Conservation (phyloP, 2,113 vertebrate species). For the Craseonycteris thonglongyai region DNA sequence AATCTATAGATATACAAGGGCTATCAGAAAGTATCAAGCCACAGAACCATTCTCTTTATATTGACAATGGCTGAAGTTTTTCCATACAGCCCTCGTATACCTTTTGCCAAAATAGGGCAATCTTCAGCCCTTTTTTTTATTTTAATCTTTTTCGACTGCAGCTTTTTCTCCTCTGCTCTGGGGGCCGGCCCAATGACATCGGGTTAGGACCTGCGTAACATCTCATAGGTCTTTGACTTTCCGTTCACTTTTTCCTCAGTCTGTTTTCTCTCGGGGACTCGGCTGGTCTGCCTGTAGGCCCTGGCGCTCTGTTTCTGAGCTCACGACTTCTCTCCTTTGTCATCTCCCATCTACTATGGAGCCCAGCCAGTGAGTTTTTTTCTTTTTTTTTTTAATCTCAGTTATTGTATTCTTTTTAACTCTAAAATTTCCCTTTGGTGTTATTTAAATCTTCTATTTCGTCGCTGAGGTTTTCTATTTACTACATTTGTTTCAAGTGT, state of each 20-base stretch:
- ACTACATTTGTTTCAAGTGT: not conserved
- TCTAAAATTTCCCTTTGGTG: not conserved
- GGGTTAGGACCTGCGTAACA: rapidly evolving
- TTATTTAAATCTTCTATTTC: not conserved
- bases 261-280: not conserved
- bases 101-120: not conserved
- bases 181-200: rapidly evolving
- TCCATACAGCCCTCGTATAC: too few species aligned
- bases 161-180: too few species aligned
- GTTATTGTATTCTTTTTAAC: not conserved
- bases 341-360: not conserved
- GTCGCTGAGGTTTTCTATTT: not conserved
- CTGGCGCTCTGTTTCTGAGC: not conserved
- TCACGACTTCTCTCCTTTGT: not conserved
- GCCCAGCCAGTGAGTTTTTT: not conserved
- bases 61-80: too few species aligned
- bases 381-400: not conserved
- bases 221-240: rapidly evolving
- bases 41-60: too few species aligned
- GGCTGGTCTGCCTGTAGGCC: not conserved
- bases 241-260: not conserved
- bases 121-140: not conserved
- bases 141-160: not conserved
- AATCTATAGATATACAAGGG: not conserved
- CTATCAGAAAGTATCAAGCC: too few species aligned